A percentile compares a stretch with the other conserved stretches of the same genome.
Evolutionary conservation across 2,888 invertebrate species (phyloP).

Genomic region (Lamellibrachia columna): DNA sequence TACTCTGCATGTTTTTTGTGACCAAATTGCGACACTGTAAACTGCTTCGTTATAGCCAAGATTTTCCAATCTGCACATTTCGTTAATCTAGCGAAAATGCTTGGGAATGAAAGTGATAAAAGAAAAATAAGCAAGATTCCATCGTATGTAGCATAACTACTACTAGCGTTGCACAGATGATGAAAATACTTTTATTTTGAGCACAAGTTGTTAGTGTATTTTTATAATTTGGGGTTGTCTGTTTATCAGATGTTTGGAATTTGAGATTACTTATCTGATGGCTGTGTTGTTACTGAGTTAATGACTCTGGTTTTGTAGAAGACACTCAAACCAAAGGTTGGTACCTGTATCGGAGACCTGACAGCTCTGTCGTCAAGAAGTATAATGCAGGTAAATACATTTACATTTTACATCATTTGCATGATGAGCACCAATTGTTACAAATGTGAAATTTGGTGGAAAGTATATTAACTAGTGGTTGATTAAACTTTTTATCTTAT

Average conservation of each 20-base stretch:
- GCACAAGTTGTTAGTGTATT: neutral
- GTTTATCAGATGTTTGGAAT: neutral
- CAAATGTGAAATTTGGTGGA: neutral
- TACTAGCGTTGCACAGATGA: neutral
- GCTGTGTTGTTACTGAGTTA: neutral
- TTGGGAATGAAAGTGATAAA: too few species aligned
- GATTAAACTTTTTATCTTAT: too few species aligned
- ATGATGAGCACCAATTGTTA: neutral
- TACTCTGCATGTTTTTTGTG: too few species aligned
- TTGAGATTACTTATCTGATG: neutral
- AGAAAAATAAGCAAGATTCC: too few species aligned
- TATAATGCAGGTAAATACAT: conserved; percentile 42
- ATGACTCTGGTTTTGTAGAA: conserved; percentile 42
- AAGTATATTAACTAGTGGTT: too few species aligned
- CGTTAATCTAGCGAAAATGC: too few species aligned
- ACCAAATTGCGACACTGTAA: too few species aligned
- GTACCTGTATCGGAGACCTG: conserved; percentile 50
- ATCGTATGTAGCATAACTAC: too few species aligned
- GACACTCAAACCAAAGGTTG: conserved; percentile 43
- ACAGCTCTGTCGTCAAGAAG: conserved; percentile 47
- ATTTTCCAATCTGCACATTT: too few species aligned
- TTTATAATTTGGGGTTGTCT: neutral
- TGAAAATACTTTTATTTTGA: neutral
- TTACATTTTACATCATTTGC: neutral
- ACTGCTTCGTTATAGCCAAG: too few species aligned